These are phyloP conservation scores for Trichacis sp. DNA, from an alignment of 2,888 invertebrate species.

Conservation along the genomic window DNA sequence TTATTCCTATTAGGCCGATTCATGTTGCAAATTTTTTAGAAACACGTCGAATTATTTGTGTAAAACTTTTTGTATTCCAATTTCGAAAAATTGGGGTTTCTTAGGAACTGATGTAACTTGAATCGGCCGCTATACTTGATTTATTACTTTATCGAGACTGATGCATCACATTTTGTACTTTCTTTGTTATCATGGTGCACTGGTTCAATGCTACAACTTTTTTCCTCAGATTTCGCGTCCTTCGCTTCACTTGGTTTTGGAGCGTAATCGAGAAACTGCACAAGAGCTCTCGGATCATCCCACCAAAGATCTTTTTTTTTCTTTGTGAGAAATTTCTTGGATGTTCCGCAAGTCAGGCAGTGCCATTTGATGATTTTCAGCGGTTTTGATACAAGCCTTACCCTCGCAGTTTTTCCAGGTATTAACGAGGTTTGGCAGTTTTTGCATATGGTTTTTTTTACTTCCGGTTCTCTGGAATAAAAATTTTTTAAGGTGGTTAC, in stretches of 20 bases:
- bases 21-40: not conserved
- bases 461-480: slow-evolving; percentile 72
- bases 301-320: slow-evolving; percentile 71
- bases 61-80: too few relatives aligned
- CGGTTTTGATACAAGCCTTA: slow-evolving; percentile 70
- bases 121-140: not conserved
- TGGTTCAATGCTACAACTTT: slow-evolving; percentile 1
- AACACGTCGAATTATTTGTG: not conserved
- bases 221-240: not conserved
- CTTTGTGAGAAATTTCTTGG: slow-evolving; percentile 65
- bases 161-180: slow-evolving; percentile 8
- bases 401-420: slow-evolving; percentile 70
- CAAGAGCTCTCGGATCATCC: slow-evolving; percentile 71
- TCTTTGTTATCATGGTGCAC: slow-evolving; percentile 10
- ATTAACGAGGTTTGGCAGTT: slow-evolving; percentile 72
- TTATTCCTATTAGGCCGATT: too few relatives aligned
- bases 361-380: slow-evolving; percentile 69
- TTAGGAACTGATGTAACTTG: too few relatives aligned
- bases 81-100: too few relatives aligned
- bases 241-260: slow-evolving; percentile 32
- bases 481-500: too few relatives aligned
- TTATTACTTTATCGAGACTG: slow-evolving; percentile 6
- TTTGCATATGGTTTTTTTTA: slow-evolving; percentile 75
- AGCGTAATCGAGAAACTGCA: slow-evolving; percentile 69
- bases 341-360: slow-evolving; percentile 68